Evolutionary conservation across 1,140 invertebrate genomes (phyloP), one percentile per base, ranked within the genome.

Genomic region (Procambarus virginalis): DNA sequence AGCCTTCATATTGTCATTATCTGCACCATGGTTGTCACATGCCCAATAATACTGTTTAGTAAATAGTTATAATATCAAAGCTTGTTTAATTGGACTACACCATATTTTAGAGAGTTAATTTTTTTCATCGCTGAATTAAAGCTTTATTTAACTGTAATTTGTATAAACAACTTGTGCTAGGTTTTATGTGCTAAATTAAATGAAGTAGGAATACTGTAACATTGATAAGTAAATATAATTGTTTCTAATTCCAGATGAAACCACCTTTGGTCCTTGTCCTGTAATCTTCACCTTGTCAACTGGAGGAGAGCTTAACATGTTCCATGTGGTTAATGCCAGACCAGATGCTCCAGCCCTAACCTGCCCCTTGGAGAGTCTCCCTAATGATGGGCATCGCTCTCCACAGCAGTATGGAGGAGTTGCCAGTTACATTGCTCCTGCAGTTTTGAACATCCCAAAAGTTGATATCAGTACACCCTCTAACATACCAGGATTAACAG

Each of bases 291-390:
- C 81, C 5, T 34, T 89, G 10, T 89, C 88, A 58, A 89, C 88
- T 17, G 88, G 88, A 20, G 88, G 88, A 68, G 88, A 84, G 79
- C 88, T 89, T 14, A 89, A 89, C 58, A 83, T 89, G 17, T 89
- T 89, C 80, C 88, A 89, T 5, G 9, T 89, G 4, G 73, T 89
- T 5, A 89, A 89, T 78, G 68, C 45, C 14, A 78, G 34, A 46
- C 10, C 81, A 1, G 88, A 75, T 78, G 58, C 58, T 45, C 51
- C 48, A 78, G 5, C 51, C n/a, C 49, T 89, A 51, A 79, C 46
- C 73, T 64, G n/a, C n/a, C 51, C 46, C 9, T 34, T 22, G n/a
- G 81, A 89, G 60, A 51, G 34, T 46, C n/a, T 89, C 17, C 88
- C 88, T 34, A 51, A 14, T 3, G 79, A 12, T 77, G 88, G 81